Percentiles rank a stretch among this genome's conserved stretches.
Conservation (phyloP, 2,888 invertebrate species). For the Tetheella fluctuosa region DNA sequence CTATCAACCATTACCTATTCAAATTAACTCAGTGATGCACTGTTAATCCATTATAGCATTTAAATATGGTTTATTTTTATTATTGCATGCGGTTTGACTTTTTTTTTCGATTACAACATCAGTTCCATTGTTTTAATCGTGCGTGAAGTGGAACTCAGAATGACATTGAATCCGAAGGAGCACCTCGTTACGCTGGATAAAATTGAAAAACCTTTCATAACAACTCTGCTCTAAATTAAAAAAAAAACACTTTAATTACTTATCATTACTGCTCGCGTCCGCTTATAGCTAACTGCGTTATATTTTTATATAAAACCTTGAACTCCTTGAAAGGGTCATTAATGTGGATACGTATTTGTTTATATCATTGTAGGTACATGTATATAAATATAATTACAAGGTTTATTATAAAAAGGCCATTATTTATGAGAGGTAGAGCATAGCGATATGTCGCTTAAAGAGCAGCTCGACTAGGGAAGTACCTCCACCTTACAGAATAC, state of each 20-base stretch:
- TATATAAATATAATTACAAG: neutral
- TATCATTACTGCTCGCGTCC: neutral
- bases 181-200: slow-evolving; percentile 24
- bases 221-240: neutral
- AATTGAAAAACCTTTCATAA: slow-evolving; percentile 1
- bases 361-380: neutral
- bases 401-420: neutral
- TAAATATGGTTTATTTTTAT: neutral
- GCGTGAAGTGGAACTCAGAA: slow-evolving; percentile 37
- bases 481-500: too few species aligned
- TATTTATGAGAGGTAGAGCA: too few species aligned
- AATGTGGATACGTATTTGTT: neutral
- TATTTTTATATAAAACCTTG: neutral
- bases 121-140: slow-evolving; percentile 19
- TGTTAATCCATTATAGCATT: too few species aligned
- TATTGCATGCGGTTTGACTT: neutral
- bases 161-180: slow-evolving; percentile 34
- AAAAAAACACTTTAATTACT: neutral
- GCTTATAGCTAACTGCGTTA: slow-evolving; percentile 1
- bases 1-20: too few species aligned
- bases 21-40: too few species aligned
- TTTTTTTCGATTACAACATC: slow-evolving; percentile 8
- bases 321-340: slow-evolving; percentile 4
- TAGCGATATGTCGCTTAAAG: too few species aligned
- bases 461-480: too few species aligned